These are phyloP conservation scores for Bombus pyrosoma DNA, from an alignment of 1,140 invertebrate species.

Conservation along the genomic window DNA sequence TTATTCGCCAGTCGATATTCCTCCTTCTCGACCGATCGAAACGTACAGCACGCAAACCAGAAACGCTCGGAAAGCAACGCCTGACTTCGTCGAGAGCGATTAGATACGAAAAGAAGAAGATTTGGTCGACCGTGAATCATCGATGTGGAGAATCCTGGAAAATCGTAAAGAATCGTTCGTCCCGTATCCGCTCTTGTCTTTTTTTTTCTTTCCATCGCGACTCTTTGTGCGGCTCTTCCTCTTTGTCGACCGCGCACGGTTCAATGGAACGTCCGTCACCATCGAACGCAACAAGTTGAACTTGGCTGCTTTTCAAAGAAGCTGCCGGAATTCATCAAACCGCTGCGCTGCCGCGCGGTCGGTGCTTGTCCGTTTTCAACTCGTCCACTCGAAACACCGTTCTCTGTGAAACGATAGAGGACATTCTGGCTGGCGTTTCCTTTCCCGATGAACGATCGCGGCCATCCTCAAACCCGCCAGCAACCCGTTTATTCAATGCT, in stretches of 20 bases:
- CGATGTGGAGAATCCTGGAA: background rate
- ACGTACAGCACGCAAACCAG: background rate
- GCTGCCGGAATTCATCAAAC: constrained; percentile 66
- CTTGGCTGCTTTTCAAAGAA: constrained; percentile 73
- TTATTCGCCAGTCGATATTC: background rate
- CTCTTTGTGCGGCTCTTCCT: background rate
- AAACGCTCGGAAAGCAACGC: too few relatives aligned
- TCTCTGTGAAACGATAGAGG: constrained; percentile 1
- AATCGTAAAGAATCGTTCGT: background rate
- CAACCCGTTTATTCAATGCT: background rate
- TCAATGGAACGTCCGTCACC: constrained; percentile 49
- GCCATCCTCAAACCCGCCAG: background rate
- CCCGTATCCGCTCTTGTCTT: background rate
- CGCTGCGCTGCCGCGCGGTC: background rate
- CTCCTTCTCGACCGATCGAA: background rate
- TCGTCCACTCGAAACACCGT: constrained; percentile 32
- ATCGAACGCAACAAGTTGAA: constrained; percentile 74
- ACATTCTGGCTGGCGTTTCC: background rate
- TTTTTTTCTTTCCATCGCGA: background rate
- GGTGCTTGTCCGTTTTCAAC: constrained; percentile 22
- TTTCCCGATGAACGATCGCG: background rate
- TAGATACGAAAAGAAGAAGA: background rate
- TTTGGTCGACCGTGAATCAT: constrained; percentile 14
- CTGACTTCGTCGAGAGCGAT: background rate
- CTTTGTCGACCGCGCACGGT: constrained; percentile 11